These are phyloP conservation scores for Heliornis fulica DNA, from an alignment of 2,113 vertebrate species.

Conservation along the genomic window DNA sequence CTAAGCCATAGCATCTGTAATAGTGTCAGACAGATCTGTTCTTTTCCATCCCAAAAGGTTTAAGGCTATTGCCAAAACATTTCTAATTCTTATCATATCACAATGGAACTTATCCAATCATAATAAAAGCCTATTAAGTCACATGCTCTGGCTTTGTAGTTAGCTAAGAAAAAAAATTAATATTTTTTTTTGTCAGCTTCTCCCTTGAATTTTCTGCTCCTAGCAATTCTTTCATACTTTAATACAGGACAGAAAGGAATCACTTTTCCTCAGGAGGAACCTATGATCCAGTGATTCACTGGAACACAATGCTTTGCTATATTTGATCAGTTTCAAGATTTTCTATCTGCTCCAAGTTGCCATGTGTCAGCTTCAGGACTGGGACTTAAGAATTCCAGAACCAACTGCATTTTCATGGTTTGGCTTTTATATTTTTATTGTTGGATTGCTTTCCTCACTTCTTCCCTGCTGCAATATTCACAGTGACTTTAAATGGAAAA, in stretches of 20 bases:
- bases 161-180: not conserved
- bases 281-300: not conserved
- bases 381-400: not conserved
- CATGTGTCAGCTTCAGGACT: not conserved
- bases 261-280: not conserved
- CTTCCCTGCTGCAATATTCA: not conserved
- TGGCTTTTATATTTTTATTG: not conserved
- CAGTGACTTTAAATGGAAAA: not conserved
- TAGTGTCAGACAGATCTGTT: not conserved
- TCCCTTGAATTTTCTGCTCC: not conserved
- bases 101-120: not conserved
- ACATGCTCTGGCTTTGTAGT: not conserved
- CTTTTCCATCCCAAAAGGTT: not conserved
- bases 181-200: not conserved
- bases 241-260: not conserved
- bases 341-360: not conserved
- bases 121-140: not conserved
- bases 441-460: not conserved
- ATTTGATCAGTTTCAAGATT: not conserved
- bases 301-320: not conserved
- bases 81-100: not conserved
- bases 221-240: not conserved
- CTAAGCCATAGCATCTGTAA: not conserved
- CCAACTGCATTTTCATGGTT: not conserved
- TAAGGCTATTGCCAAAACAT: not conserved